These are phyloP conservation scores for Hybos culiciformis DNA, from an alignment of 2,888 invertebrate genomes.

Conservation along the genomic window DNA sequence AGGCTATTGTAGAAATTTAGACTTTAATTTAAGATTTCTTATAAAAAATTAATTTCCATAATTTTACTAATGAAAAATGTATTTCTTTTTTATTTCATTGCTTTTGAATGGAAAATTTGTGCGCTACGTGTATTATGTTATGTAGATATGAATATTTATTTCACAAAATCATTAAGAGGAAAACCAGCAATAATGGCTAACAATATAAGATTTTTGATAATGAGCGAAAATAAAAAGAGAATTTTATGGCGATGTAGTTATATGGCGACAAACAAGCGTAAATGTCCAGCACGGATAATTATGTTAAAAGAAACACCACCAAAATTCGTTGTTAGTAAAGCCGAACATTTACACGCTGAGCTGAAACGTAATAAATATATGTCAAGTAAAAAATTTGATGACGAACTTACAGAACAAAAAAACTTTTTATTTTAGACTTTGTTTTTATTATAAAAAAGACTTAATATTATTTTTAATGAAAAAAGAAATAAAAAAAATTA, in stretches of 20 bases:
- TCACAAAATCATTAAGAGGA: constrained; percentile 33
- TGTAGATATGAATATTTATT: too few relatives aligned
- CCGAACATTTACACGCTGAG: constrained; percentile 33
- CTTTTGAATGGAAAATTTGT: constrained; percentile 18
- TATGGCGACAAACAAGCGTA: constrained; percentile 36
- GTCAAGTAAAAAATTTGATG: constrained; percentile 20
- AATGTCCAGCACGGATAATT: constrained; percentile 35
- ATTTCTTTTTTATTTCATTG: constrained; percentile 6
- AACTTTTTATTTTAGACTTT: not conserved
- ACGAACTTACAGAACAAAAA: not conserved
- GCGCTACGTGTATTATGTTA: too few relatives aligned
- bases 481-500: not conserved
- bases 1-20: too few relatives aligned
- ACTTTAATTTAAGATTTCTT: too few relatives aligned
- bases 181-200: constrained; percentile 36
- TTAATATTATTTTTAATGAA: not conserved
- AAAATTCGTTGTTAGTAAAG: constrained; percentile 33
- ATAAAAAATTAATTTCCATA: not conserved
- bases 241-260: constrained; percentile 36
- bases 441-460: not conserved
- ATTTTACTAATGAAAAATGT: constrained; percentile 3
- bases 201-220: constrained; percentile 34
- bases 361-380: constrained; percentile 34
- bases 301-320: constrained; percentile 35
- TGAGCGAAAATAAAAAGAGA: constrained; percentile 36